A percentile compares a stretch with the other conserved stretches of the same genome.
Evolutionary conservation across 2,888 invertebrate genomes (phyloP).

Genomic region (Cynaeus angustus): DNA sequence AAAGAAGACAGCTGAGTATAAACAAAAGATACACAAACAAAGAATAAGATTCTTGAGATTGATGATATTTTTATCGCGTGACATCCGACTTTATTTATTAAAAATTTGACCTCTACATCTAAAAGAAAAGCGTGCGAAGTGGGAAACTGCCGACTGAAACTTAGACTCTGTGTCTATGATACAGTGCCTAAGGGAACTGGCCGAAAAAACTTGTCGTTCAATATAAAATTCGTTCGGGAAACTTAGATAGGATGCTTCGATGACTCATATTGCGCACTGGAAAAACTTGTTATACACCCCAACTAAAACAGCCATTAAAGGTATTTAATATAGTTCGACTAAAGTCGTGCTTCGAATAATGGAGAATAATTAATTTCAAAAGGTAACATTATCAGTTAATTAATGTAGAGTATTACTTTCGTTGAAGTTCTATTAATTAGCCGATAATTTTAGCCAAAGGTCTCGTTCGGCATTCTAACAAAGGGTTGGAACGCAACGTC

Average conservation of each 20-base stretch:
- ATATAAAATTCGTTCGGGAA: slow-evolving; percentile 22
- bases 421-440: slow-evolving; percentile 29
- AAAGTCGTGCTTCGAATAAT: slow-evolving; percentile 10
- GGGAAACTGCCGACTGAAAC: slow-evolving; percentile 20
- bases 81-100: slow-evolving; percentile 1
- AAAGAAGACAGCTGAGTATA: too few relatives aligned
- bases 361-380: slow-evolving; percentile 20
- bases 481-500: slow-evolving; percentile 26
- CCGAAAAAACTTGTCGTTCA: slow-evolving; percentile 23
- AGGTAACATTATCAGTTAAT: slow-evolving; percentile 25
- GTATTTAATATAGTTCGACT: too few relatives aligned
- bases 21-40: too few relatives aligned
- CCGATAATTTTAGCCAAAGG: slow-evolving; percentile 30
- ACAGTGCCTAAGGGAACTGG: slow-evolving; percentile 20
- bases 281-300: slow-evolving; percentile 10
- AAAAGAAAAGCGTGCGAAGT: slow-evolving; percentile 12
- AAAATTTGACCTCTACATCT: background rate
- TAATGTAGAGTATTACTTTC: slow-evolving; percentile 17
- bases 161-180: slow-evolving; percentile 11
- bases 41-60: background rate
- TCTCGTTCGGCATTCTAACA: slow-evolving; percentile 16
- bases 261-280: slow-evolving; percentile 15
- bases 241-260: slow-evolving; percentile 13
- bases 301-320: slow-evolving; percentile 8
- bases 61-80: background rate